These are phyloP conservation scores for Polypedilum pembai DNA, from an alignment of 1,140 invertebrate genomes.

Conservation along the genomic window DNA sequence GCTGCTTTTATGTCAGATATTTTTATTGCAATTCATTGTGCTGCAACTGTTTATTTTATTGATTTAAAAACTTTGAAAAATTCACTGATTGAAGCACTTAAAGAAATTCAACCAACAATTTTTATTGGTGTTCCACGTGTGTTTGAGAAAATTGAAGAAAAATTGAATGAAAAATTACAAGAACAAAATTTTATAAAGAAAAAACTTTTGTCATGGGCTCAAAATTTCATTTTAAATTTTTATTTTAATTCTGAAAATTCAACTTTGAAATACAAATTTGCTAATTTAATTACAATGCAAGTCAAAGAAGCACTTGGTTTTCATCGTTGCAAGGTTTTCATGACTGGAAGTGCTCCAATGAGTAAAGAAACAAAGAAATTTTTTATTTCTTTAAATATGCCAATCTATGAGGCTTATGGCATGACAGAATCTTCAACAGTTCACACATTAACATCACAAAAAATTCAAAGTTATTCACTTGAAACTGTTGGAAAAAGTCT, in stretches of 20 bases:
- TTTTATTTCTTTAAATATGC: not conserved
- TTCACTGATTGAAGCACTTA: conserved; percentile 69
- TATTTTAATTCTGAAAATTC: conserved; percentile 23
- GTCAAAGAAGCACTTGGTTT: conserved; percentile 68
- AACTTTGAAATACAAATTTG: conserved; percentile 54
- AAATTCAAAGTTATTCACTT: conserved; percentile 37
- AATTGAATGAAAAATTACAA: conserved; percentile 61
- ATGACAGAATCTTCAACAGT: not conserved
- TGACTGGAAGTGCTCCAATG: conserved; percentile 77
- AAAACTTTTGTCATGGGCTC: conserved; percentile 58
- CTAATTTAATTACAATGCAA: conserved; percentile 64
- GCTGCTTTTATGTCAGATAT: conserved; percentile 82
- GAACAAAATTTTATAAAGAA: conserved; percentile 54
- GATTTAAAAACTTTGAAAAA: conserved; percentile 52
- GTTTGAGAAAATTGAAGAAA: conserved; percentile 90
- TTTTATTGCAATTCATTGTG: conserved; percentile 53
- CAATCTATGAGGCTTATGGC: not conserved
- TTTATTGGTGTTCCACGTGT: conserved; percentile 85
- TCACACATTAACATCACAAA: not conserved
- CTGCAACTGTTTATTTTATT: conserved; percentile 68
- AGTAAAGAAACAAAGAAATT: conserved; percentile 54
- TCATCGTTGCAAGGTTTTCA: conserved; percentile 55
- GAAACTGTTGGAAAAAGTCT: conserved; percentile 59
- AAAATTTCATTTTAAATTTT: conserved; percentile 63
- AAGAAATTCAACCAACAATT: conserved; percentile 67